Percentiles rank a stretch among this genome's conserved stretches.
Conservation (phyloP, 2,797 vertebrate genomes). For the Gymnocypris eckloni region DNA sequence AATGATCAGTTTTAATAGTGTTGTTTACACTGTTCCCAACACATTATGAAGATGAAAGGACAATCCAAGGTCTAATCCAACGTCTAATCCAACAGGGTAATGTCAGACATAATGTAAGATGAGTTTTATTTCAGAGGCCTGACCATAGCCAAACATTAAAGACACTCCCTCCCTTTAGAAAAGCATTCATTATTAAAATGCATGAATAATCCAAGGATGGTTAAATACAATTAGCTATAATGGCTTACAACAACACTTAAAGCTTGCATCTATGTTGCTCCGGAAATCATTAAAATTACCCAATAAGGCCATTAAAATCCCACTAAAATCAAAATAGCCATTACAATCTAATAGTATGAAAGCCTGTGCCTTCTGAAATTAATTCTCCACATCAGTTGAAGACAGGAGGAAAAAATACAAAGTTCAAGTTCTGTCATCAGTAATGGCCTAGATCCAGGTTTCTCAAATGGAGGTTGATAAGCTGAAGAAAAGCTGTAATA, state of each 20-base stretch:
- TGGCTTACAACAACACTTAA: constrained; percentile 15
- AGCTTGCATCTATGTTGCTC: neutral
- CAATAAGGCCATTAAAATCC: neutral
- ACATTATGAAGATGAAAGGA: neutral
- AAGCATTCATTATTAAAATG: constrained; percentile 7
- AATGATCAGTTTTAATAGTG: neutral
- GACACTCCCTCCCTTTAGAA: neutral
- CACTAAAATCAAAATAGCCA: constrained; percentile 1
- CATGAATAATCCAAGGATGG: constrained; percentile 3
- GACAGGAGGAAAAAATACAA: neutral
- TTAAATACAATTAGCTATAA: constrained; percentile 18
- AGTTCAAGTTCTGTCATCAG: neutral
- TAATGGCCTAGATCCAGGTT: neutral
- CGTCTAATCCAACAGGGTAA: no score
- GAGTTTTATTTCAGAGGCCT: constrained; percentile 2
- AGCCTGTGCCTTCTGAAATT: neutral
- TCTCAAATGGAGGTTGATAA: no score
- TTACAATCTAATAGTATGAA: neutral
- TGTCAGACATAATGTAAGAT: neutral
- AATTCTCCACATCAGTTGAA: neutral
- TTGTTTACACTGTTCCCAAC: neutral
- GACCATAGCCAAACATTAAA: neutral
- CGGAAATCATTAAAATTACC: neutral
- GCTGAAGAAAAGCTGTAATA: neutral
- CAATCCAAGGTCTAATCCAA: neutral